A percentile compares a stretch with the other conserved stretches of the same genome.
phyloP scores from a whole-genome alignment of 2,113 vertebrate species.

The Actinemys pallida region DNA sequence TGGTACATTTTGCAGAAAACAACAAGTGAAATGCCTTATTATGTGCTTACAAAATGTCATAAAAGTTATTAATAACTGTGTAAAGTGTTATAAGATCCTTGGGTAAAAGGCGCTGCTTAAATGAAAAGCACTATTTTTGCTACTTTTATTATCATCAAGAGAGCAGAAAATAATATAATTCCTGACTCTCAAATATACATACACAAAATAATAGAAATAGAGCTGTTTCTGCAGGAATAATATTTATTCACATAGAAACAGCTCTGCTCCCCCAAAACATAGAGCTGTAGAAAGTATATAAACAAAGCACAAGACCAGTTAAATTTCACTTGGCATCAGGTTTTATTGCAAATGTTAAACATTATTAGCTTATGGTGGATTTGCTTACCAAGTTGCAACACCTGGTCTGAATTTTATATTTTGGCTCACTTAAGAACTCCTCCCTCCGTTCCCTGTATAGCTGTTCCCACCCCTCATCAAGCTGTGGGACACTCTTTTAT shows the following conservation, averaged over 20 bases:
- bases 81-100: neutral
- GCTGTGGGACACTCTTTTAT: neutral
- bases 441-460: neutral
- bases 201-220: neutral
- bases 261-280: neutral
- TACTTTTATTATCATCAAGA: neutral
- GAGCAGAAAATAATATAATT: neutral
- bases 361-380: accelerated
- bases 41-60: neutral
- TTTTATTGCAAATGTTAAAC: neutral
- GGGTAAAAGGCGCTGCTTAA: neutral
- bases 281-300: neutral
- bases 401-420: neutral
- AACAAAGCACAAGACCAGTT: neutral
- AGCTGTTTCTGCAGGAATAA: neutral
- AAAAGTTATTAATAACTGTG: neutral
- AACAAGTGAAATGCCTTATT: neutral
- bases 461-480: neutral
- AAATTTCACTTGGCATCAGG: neutral
- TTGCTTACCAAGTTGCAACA: neutral
- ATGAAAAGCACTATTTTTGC: neutral
- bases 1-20: neutral
- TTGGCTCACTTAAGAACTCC: neutral
- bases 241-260: neutral
- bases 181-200: neutral